phyloP scores from a whole-genome alignment of 2,797 vertebrate species.

The Myotis vivesi region DNA sequence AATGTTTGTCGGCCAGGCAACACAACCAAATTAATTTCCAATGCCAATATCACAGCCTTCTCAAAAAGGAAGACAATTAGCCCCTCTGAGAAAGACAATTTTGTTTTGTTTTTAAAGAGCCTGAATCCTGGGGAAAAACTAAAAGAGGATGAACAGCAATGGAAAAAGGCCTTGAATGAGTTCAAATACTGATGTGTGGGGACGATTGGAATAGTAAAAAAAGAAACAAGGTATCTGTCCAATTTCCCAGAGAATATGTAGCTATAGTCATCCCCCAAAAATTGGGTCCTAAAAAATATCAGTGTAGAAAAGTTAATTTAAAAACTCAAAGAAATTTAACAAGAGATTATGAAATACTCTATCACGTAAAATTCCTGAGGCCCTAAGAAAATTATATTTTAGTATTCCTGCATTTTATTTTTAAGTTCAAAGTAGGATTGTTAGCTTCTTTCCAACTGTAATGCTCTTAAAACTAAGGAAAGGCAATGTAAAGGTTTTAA shows the following conservation, averaged over 20 bases:
- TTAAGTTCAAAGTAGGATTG: neutral
- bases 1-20: neutral
- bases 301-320: neutral
- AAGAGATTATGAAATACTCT: constrained; percentile 1
- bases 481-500: neutral
- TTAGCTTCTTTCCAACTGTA: neutral
- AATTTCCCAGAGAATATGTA: neutral
- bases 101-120: neutral
- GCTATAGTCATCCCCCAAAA: neutral
- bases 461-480: neutral
- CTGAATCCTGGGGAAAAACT: neutral
- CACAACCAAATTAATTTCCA: neutral
- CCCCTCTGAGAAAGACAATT: neutral
- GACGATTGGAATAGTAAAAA: neutral
- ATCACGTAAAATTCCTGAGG: neutral
- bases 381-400: neutral
- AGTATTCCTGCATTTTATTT: neutral
- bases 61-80: neutral
- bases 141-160: neutral
- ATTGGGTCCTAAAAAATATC: neutral
- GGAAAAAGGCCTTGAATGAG: neutral
- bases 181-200: neutral
- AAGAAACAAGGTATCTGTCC: neutral
- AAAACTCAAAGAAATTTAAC: neutral
- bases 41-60: neutral